Evolutionary conservation across 1,140 invertebrate genomes (phyloP).

Genomic region (Melitaea cinxia): DNA sequence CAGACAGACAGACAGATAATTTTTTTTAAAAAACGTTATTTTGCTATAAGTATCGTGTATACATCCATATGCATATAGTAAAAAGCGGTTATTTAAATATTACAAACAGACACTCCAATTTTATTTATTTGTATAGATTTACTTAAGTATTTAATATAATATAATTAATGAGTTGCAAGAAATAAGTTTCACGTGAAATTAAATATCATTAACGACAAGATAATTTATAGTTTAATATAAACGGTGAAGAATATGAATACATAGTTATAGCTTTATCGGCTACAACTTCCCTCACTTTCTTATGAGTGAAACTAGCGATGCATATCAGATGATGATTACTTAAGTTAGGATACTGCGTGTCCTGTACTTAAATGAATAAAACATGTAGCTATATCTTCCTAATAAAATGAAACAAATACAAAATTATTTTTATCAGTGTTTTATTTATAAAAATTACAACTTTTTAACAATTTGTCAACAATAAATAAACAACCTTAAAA

Average conservation of each 20-base stretch:
- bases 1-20: too few relatives aligned
- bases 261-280: conserved; percentile 15
- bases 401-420: background rate
- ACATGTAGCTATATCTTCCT: background rate
- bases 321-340: conserved; percentile 49
- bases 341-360: conserved; percentile 31
- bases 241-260: background rate
- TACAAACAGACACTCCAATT: too few relatives aligned
- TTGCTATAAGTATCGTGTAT: too few relatives aligned
- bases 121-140: too few relatives aligned
- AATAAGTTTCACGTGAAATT: background rate
- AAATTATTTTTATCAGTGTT: conserved; percentile 40
- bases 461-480: conserved; percentile 56
- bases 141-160: too few relatives aligned
- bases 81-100: too few relatives aligned
- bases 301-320: conserved; percentile 60
- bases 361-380: background rate
- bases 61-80: too few relatives aligned
- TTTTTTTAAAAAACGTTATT: too few relatives aligned
- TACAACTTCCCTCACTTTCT: conserved; percentile 60
- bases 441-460: conserved; percentile 67
- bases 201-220: background rate
- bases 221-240: background rate
- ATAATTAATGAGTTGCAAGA: too few relatives aligned
- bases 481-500: conserved; percentile 71